A percentile compares a stretch with the other conserved stretches of the same genome.
Conservation (phyloP, 2,113 vertebrate genomes). For the Leptosomus discolor region DNA sequence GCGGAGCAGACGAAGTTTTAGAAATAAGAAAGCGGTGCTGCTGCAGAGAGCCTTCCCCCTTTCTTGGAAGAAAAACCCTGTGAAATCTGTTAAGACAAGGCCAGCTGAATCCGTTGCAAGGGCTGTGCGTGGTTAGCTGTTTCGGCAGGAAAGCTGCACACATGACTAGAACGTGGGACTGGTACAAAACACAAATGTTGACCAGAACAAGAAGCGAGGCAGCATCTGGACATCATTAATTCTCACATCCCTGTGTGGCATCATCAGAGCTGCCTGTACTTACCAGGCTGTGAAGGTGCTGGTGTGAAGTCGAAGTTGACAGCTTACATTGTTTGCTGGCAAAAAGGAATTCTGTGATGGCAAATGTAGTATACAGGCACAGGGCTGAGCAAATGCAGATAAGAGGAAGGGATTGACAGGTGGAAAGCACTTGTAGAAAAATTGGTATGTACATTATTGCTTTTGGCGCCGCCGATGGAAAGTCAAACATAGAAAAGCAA, state of each 20-base stretch:
- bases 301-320: background rate
- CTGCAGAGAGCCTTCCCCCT: background rate
- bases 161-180: accelerated
- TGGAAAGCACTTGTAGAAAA: background rate
- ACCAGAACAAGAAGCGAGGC: background rate
- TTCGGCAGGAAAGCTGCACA: no score
- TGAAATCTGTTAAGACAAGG: background rate
- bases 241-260: background rate
- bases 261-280: background rate
- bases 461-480: background rate
- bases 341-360: background rate
- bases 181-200: background rate
- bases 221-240: background rate
- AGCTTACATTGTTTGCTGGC: background rate
- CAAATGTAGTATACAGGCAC: background rate
- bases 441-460: background rate
- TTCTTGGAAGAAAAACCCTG: background rate
- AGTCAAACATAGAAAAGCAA: conserved; percentile 17
- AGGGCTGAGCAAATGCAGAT: background rate
- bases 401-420: background rate
- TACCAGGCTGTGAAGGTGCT: background rate
- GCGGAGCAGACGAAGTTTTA: background rate
- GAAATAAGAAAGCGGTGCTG: background rate
- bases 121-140: background rate
- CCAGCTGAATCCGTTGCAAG: accelerated